These are phyloP conservation scores for Theristicus caerulescens DNA, from an alignment of 2,113 vertebrate genomes.

Conservation along the genomic window DNA sequence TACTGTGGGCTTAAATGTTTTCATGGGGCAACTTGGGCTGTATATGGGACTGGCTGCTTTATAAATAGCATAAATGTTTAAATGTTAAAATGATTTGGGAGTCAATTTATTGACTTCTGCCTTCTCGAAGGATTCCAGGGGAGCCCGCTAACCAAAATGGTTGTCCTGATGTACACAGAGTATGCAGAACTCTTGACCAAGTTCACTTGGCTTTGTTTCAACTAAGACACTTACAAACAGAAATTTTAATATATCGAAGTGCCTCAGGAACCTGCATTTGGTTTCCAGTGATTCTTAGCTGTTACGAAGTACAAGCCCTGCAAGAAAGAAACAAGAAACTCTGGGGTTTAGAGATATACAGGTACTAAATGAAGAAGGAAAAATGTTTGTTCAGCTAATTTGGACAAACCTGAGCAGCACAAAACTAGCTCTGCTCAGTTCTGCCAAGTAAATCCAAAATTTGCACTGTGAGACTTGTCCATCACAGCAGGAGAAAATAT, in stretches of 20 bases:
- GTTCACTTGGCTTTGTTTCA: constrained; percentile 8
- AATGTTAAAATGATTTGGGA: background rate
- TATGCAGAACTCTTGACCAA: background rate
- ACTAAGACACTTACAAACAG: background rate
- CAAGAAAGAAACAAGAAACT: background rate
- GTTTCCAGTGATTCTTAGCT: background rate
- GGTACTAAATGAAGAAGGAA: background rate
- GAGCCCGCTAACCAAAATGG: accelerated
- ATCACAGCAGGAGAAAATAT: background rate
- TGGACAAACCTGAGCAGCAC: background rate
- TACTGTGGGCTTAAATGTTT: background rate
- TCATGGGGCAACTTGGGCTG: background rate
- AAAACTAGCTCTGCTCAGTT: background rate
- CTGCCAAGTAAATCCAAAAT: background rate
- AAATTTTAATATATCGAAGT: background rate
- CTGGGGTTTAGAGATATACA: background rate
- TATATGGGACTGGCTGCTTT: background rate
- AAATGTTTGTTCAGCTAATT: background rate
- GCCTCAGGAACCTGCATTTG: background rate
- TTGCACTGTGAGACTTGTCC: background rate
- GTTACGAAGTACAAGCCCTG: background rate
- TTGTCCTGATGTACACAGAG: background rate
- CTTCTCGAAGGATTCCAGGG: background rate
- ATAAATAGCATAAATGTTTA: background rate
- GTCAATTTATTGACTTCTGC: background rate